Evolutionary conservation across 2,797 vertebrate species (phyloP).

Genomic region (Jordanella pulchra): DNA sequence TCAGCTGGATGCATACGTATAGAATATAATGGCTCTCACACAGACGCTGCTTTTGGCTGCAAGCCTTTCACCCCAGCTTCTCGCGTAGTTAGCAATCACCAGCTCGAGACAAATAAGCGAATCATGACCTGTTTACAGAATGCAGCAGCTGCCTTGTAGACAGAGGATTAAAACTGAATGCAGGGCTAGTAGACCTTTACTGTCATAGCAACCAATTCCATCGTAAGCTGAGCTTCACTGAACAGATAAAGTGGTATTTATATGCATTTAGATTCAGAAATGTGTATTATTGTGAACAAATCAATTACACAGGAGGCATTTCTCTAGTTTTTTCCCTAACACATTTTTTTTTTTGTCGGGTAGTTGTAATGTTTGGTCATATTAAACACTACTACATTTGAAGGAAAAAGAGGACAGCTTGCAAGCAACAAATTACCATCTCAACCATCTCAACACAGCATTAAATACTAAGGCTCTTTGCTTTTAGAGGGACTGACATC

Average conservation of each 20-base stretch:
- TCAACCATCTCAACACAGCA: too few species aligned
- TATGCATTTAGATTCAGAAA: conserved; percentile 43
- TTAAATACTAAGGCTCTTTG: not conserved
- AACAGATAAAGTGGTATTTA: conserved; percentile 45
- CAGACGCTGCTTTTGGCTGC: conserved; percentile 17
- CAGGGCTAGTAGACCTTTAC: conserved; percentile 40
- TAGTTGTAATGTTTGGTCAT: too few species aligned
- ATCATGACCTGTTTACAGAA: conserved; percentile 62
- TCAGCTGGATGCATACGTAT: conserved; percentile 40
- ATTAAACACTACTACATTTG: too few species aligned
- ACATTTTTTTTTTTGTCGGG: too few species aligned
- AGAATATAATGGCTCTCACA: conserved; percentile 44
- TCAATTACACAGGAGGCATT: not conserved
- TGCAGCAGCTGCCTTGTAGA: conserved; percentile 35
- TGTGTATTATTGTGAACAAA: conserved; percentile 14
- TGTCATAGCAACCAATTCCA: conserved; percentile 38
- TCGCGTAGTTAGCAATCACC: conserved; percentile 47
- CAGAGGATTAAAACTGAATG: conserved; percentile 56
- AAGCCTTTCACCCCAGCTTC: conserved; percentile 43
- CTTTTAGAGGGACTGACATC: not conserved
- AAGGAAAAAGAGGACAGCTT: too few species aligned
- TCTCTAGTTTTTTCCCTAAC: too few species aligned
- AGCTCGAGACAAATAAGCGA: conserved; percentile 38
- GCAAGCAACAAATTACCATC: too few species aligned
- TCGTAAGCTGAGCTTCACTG: conserved; percentile 42